phyloP scores from a whole-genome alignment of 2,113 vertebrate species.

The Edolisoma coerulescens region DNA sequence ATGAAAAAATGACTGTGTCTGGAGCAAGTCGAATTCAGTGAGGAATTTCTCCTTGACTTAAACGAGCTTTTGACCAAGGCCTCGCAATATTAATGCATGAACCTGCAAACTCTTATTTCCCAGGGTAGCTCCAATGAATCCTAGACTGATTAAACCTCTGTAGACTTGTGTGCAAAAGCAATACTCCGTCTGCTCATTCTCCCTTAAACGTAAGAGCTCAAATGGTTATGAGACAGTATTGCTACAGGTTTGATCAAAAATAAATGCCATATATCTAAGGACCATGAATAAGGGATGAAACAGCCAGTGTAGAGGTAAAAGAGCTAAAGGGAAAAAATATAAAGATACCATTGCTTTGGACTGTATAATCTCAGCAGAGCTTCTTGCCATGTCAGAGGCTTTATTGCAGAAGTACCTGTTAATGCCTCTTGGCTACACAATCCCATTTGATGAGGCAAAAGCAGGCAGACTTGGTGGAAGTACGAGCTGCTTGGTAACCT shows the following conservation, averaged over 20 bases:
- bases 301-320: background rate
- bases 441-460: background rate
- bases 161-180: constrained; percentile 42
- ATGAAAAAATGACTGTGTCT: constrained; percentile 18
- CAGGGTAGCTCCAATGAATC: constrained; percentile 36
- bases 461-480: background rate
- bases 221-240: constrained; percentile 36
- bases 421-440: background rate
- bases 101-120: constrained; percentile 52
- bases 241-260: constrained; percentile 61
- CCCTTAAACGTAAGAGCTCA: constrained; percentile 9
- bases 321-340: background rate
- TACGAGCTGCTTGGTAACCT: background rate
- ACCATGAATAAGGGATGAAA: constrained; percentile 60
- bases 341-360: constrained; percentile 3
- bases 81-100: constrained; percentile 37
- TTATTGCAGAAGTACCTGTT: constrained; percentile 24
- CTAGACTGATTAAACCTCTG: constrained; percentile 57
- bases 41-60: constrained; percentile 49
- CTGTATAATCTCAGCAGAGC: background rate
- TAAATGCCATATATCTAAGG: constrained; percentile 52
- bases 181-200: constrained; percentile 40
- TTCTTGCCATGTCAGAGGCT: background rate
- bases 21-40: background rate
- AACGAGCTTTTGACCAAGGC: constrained; percentile 46